phyloP scores from a whole-genome alignment of 2,797 vertebrate species.

The Loris lydekkerianus region DNA sequence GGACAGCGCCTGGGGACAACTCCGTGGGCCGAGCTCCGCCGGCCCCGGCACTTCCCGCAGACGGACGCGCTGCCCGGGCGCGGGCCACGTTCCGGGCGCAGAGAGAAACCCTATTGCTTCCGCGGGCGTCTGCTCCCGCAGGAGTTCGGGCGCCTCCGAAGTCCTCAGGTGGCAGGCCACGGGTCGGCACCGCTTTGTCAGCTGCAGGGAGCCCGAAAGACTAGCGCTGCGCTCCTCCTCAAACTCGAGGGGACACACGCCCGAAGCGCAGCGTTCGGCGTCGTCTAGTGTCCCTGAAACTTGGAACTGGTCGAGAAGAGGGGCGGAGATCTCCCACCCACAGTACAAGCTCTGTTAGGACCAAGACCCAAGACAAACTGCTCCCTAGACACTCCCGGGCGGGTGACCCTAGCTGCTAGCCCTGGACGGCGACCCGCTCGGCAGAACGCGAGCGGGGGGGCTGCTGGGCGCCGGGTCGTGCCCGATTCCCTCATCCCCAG shows the following conservation, averaged over 20 bases:
- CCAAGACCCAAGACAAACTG: not conserved
- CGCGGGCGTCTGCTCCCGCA: not conserved
- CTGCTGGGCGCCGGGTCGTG: not conserved
- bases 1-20: conserved; percentile 48
- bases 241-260: conserved; percentile 25
- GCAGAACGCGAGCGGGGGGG: not conserved
- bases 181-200: not conserved
- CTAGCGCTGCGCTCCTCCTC: not conserved
- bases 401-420: not conserved
- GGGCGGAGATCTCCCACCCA: not conserved
- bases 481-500: not conserved
- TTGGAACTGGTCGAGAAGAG: conserved; percentile 52
- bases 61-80: not conserved
- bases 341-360: not conserved
- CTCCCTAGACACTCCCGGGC: not conserved
- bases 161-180: conserved; percentile 80
- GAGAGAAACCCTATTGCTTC: not conserved
- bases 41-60: not conserved
- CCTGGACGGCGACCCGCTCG: not conserved
- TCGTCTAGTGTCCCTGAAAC: conserved; percentile 51
- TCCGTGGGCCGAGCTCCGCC: not conserved
- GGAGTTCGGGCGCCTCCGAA: not conserved
- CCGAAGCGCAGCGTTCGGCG: not conserved
- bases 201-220: not conserved
- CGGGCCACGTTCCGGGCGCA: not conserved